Base-by-base conservation (phyloP, 2,888 invertebrate genomes). In the Piscicola geometra region DNA sequence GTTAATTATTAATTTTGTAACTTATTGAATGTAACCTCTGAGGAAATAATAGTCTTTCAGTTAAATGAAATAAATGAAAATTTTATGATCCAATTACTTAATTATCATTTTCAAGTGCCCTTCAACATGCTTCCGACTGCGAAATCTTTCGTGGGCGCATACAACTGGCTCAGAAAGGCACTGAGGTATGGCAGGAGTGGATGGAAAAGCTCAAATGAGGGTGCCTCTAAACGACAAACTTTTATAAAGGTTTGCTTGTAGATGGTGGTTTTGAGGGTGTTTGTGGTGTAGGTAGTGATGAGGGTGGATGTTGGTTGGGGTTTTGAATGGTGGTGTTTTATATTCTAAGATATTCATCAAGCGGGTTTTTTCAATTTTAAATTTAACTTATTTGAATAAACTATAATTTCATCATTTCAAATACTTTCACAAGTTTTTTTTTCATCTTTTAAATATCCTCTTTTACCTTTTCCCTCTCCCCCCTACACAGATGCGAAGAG, bases 121-220 rank as follows among this genome's bases (percentile, higher is more conserved):
- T 89, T 91, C 81, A 91, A 91, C 86, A 86, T 91, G 81, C 86
- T 91, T 36, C 85, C 85, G 25, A 83, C 84, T 1, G 83, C 83
- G 3, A 84, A 85, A 78, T 83, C 84, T 9, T 79, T 84, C 74
- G 76, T 79, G 28, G 84, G 84, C 77, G 80, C 82, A 15, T 83
- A 81, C 81, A 77, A 79, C 15, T 76, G 71, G 67, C 9, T 74
- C 25, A 76, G 60, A 36, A 52, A 73, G 3, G 21, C 75, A 15
- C 69, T 67, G 35, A 32, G 71, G 15, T 15, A 30, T 28, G 52
- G 75, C 69, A 79, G 80, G 70, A 56, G n/a, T 15, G 5, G 12
- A 5, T 56, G n/a, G 60, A 21, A 5, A 56, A 18, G 25, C n/a
- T 25, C n/a, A 25, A 5, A 3, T 5, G n/a, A 25, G n/a, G 60